Base-by-base conservation (phyloP, 35 echinoderm and acorn worm species). In the Apostichopus japonicus region DNA sequence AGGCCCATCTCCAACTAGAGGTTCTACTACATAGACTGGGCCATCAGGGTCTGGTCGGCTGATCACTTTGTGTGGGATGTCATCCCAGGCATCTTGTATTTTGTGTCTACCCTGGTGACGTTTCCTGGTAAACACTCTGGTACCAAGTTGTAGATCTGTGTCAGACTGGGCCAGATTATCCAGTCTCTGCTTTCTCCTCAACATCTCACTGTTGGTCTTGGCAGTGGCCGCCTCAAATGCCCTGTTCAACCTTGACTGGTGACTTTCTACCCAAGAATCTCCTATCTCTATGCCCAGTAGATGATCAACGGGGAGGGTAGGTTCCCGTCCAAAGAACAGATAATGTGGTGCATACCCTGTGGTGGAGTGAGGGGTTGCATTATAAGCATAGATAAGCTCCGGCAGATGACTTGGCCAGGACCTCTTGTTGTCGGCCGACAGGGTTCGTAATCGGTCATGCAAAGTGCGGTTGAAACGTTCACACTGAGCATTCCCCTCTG, bases 321-420 rank as follows among this genome's bases (percentile, higher is more conserved):
- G 91, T 22, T 92, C 94, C 24, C 10, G 86, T 0, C 10, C 21
- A n/a, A n/a, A n/a, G n/a, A n/a, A n/a, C n/a, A n/a, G n/a, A n/a
- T n/a, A n/a, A n/a, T n/a, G n/a, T n/a, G 94, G 96, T 1, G 94
- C 79, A 58, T 95, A 98, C 5, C 96, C 96, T 17, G 87, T 97
- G 4, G 94, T 79, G 8, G 92, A 87, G 70, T 95, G 96, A 1
- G 88, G 91, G 96, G 7, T 84, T 8, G 8, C 53, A 17, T 10
- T 19, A 54, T 82, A 6, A 1, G n/a, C 51, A 54, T 55, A 17
- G 2, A 16, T 14, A 5, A 53, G 6, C 15, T 83, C 33, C 6
- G 24, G 52, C 21, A 22, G 16, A 84, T 56, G 21, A 4, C n/a
- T 17, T 84, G 5, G 6, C 15, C 54, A 9, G 6, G 11, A 6